phyloP scores from a whole-genome alignment of 1,140 invertebrate genomes.

The Apis dorsata region DNA sequence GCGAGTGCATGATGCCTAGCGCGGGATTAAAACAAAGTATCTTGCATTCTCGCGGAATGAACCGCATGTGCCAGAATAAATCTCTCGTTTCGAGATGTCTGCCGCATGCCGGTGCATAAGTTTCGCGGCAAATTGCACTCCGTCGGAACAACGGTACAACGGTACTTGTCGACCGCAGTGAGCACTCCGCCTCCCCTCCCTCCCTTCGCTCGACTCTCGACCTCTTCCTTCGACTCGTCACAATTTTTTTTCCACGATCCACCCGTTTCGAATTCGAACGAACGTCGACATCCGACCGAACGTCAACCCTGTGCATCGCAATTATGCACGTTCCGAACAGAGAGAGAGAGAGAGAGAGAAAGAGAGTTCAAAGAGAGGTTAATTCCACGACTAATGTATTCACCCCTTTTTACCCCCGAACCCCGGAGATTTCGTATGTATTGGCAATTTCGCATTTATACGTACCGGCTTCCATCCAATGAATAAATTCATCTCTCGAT shows the following conservation, averaged over 20 bases:
- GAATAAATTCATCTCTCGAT: slow-evolving; percentile 74
- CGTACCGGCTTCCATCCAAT: slow-evolving; percentile 70
- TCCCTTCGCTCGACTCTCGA: not conserved
- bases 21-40: slow-evolving; percentile 65
- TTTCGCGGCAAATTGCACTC: slow-evolving; percentile 61
- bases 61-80: slow-evolving; percentile 71
- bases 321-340: slow-evolving; percentile 77
- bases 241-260: not conserved
- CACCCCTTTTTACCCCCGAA: slow-evolving; percentile 80
- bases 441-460: slow-evolving; percentile 80
- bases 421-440: slow-evolving; percentile 80
- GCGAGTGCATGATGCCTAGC: slow-evolving; percentile 54
- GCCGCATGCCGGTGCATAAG: slow-evolving; percentile 74
- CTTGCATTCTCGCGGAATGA: slow-evolving; percentile 41
- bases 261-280: not conserved
- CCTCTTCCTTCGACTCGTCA: slow-evolving; percentile 29
- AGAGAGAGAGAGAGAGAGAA: slow-evolving; percentile 70
- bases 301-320: slow-evolving; percentile 66
- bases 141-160: slow-evolving; percentile 20
- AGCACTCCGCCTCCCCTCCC: slow-evolving; percentile 26
- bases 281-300: not conserved
- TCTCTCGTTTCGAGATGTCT: slow-evolving; percentile 74
- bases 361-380: slow-evolving; percentile 78
- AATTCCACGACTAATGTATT: slow-evolving; percentile 79
- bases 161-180: slow-evolving; percentile 12